Base-by-base conservation (phyloP, 2,888 invertebrate species). In the Andrena praecox region DNA sequence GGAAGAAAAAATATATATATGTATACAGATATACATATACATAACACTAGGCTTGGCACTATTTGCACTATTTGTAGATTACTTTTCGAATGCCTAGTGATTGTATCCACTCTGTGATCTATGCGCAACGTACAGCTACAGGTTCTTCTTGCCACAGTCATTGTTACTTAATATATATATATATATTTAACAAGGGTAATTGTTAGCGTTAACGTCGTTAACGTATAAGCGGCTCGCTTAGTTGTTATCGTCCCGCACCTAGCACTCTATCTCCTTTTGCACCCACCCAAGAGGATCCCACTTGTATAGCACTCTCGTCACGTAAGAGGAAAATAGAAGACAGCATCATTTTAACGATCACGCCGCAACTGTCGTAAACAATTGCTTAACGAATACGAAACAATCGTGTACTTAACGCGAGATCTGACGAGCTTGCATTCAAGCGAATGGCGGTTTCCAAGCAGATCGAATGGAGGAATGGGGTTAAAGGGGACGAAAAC, bases 61-160 rank as follows among this genome's bases (percentile, higher is more conserved):
- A 84, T 82, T 74, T 84, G 77, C 80, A 88, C 70, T 71, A 70
- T 83, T 71, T 76, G 75, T 88, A 88, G 81, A 77, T 69, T 80
- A 79, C 35, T 85, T 85, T 74, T 74, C 27, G 67, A 84, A 87
- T 16, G 82, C 86, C 84, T 87, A 87, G 83, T 52, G 80, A 86
- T 76, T 78, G 78, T 85, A 82, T 85, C 80, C 86, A 83, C 86
- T 85, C 88, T 88, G 87, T 88, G 88, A 88, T 88, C 80, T 81
- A 66, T 88, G 78, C 82, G 87, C 88, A 85, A 83, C 77, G 74
- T 80, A 72, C 77, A 77, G 63, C 75, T 80, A 71, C 63, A 83
- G 60, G 75, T 72, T 78, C 64, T 60, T 79, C 75, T 85, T 67
- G 70, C 76, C 78, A 84, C 63, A 50, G 63, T 70, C 73, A 60